phyloP scores from a whole-genome alignment of 2,888 invertebrate species.

The Calliopum simillimum region DNA sequence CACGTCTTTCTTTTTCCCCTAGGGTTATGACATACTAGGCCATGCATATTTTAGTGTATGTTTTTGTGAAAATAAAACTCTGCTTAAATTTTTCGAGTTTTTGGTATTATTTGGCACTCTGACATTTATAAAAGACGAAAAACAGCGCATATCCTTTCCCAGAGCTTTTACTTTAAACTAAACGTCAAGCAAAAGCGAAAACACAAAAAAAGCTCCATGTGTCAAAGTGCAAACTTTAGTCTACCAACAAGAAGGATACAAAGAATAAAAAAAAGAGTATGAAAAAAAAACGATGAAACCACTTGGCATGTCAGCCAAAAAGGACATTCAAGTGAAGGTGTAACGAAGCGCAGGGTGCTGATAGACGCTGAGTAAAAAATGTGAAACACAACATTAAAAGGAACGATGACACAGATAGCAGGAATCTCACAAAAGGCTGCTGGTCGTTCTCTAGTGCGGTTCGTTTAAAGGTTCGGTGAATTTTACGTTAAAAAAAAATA shows the following conservation, averaged over 20 bases:
- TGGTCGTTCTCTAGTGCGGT: slow-evolving; percentile 61
- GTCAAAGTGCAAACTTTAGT: background rate
- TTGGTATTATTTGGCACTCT: too few species aligned
- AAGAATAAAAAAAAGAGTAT: slow-evolving; percentile 5
- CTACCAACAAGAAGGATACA: too few species aligned
- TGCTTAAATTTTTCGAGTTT: too few species aligned
- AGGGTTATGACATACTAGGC: too few species aligned
- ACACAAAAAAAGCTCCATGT: slow-evolving; percentile 5
- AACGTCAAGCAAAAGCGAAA: slow-evolving; percentile 16
- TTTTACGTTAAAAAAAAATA: slow-evolving; percentile 6
- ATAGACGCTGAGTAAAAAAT: background rate
- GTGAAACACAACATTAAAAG: slow-evolving; percentile 5
- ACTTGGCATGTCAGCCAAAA: slow-evolving; percentile 27
- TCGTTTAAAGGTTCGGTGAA: slow-evolving; percentile 39
- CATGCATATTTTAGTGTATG: too few species aligned
- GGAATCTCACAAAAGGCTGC: slow-evolving; percentile 53
- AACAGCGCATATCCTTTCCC: background rate
- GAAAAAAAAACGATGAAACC: slow-evolving; percentile 15
- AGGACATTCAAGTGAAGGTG: slow-evolving; percentile 14
- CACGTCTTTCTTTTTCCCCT: too few species aligned
- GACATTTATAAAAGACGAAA: too few species aligned
- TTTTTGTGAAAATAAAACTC: too few species aligned
- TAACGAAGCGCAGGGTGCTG: background rate
- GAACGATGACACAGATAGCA: slow-evolving; percentile 23
- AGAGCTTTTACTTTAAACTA: background rate